phyloP scores from a whole-genome alignment of 2,797 vertebrate genomes.

The Heterohyrax brucei region DNA sequence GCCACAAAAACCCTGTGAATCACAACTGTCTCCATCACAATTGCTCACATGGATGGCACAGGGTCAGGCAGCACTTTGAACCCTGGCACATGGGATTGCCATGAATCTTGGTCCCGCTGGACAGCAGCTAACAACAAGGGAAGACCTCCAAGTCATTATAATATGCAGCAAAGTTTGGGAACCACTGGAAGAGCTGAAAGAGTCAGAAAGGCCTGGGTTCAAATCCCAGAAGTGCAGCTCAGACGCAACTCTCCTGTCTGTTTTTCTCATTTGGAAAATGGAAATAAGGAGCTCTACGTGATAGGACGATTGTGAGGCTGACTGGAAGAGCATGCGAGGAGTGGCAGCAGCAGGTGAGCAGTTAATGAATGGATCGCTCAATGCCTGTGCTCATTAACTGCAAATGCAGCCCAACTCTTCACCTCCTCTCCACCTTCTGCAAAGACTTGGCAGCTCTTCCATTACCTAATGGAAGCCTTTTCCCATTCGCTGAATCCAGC shows the following conservation, averaged over 20 bases:
- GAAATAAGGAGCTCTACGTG: neutral
- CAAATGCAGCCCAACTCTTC: neutral
- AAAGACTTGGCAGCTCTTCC: neutral
- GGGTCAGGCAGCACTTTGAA: too few species aligned
- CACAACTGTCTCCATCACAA: neutral
- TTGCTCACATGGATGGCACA: too few species aligned
- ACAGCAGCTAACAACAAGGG: neutral
- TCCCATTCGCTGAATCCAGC: neutral
- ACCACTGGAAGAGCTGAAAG: neutral
- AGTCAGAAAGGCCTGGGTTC: neutral
- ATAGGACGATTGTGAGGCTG: neutral
- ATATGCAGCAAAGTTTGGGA: neutral
- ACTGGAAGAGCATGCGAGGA: neutral
- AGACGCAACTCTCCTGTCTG: neutral
- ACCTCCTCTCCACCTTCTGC: neutral
- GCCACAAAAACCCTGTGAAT: neutral
- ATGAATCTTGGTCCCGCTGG: too few species aligned
- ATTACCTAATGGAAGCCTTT: neutral
- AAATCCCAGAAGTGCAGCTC: neutral
- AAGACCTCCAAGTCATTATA: neutral
- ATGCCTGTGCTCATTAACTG: rapidly evolving
- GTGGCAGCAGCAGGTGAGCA: neutral
- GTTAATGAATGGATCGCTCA: neutral
- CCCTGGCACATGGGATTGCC: too few species aligned
- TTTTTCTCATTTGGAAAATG: neutral